Evolutionary conservation across 2,888 invertebrate species (phyloP).

Genomic region (Zhengitettix transpicula): DNA sequence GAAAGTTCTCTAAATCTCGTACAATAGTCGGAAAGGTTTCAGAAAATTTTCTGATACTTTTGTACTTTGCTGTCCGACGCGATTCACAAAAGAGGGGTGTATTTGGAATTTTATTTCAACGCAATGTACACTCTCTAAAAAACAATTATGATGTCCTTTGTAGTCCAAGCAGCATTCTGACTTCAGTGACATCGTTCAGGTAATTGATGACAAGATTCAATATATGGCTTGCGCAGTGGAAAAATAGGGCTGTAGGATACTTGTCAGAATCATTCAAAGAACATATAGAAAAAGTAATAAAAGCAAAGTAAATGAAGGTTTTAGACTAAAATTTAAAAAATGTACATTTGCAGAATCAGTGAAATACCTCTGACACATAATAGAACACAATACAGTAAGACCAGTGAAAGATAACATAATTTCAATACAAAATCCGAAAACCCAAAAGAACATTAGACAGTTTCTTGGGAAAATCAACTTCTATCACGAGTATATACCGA

Average conservation of each 20-base stretch:
- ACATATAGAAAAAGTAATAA: too few species aligned
- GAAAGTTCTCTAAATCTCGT: not conserved
- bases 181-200: slow-evolving; percentile 14
- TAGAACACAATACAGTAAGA: too few species aligned
- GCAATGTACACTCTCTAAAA: not conserved
- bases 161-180: slow-evolving; percentile 5
- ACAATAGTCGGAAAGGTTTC: not conserved
- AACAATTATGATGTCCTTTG: slow-evolving; percentile 1
- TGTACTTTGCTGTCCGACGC: not conserved
- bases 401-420: too few species aligned
- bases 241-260: slow-evolving; percentile 10
- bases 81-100: not conserved
- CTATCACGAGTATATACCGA: too few species aligned
- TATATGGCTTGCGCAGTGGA: slow-evolving; percentile 14
- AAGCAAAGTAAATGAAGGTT: too few species aligned
- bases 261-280: too few species aligned
- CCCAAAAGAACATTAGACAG: too few species aligned
- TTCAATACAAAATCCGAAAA: too few species aligned
- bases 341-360: too few species aligned
- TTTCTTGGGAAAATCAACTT: too few species aligned
- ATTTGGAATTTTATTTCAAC: not conserved
- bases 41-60: slow-evolving; percentile 1
- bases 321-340: too few species aligned
- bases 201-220: slow-evolving; percentile 16
- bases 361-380: too few species aligned